Evolutionary conservation across 2,888 invertebrate genomes (phyloP), one percentile per base, ranked within the genome.

Genomic region (Caenorhabditis auriculariae): DNA sequence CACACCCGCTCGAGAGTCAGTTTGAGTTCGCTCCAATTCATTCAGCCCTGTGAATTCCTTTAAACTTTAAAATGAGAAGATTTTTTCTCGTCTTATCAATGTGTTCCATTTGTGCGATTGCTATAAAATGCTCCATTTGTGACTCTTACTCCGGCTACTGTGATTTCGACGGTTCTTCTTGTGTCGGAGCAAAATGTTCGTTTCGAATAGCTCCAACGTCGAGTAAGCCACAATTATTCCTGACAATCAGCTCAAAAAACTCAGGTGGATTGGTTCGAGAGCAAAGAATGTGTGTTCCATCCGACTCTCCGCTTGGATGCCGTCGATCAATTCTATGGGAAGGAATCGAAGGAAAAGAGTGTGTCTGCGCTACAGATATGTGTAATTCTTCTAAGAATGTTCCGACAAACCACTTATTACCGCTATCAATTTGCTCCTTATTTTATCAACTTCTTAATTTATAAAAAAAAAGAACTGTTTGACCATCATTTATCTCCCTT

Each of bases 91-190:
- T 26, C 17, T 45, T 5, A 45, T 29, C 27, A 7, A 26, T 45
- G n/a, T 9, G 23, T 45, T 45, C n/a, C 3, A 7, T 42, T 46
- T 32, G 17, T 54, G 32, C 47, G 48, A 21, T 28, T 12, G 29
- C 54, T 4, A 58, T 37, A 7, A 55, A 66, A 43, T 68, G 68
- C 27, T 24, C 53, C 6, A 24, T 65, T 2, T 68, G 68, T 42
- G 68, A 68, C 37, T 62, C 68, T 1, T 68, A 60, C 46, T 49
- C 46, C 19, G 69, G 69, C 4, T 69, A 66, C 28, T 66, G 65
- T 38, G 69, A 65, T 15, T 54, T 69, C 26, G 69, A 69, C 23
- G 65, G 62, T 4, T 12, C 46, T 9, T 51, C 45, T 5, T 66
- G 65, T 47, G 58, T 68, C 7, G 68, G 65, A 4, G 42, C 61